A percentile compares a stretch with the other conserved stretches of the same genome.
Evolutionary conservation across 2,888 invertebrate species (phyloP).

Genomic region (Mactromeris polynyma): DNA sequence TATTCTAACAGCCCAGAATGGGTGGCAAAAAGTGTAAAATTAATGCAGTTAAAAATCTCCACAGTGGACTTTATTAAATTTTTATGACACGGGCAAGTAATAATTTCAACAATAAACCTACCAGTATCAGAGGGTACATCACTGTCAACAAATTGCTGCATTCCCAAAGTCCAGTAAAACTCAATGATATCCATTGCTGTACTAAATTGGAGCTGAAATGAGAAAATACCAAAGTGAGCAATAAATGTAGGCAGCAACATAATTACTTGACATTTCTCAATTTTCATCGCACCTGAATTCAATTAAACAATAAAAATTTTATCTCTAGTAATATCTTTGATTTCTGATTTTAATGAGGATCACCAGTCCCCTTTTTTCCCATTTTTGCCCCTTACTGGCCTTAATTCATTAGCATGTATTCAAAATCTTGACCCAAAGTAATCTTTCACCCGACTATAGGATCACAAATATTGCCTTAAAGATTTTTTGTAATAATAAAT

Average conservation of each 20-base stretch:
- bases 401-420: slow-evolving; percentile 5
- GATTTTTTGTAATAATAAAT: slow-evolving; percentile 38
- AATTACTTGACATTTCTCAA: not conserved
- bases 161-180: not conserved
- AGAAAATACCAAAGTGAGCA: not conserved
- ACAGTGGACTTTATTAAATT: slow-evolving; percentile 37
- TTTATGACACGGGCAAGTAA: slow-evolving; percentile 22
- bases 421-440: not conserved
- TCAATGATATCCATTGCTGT: not conserved
- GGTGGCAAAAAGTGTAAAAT: slow-evolving; percentile 44
- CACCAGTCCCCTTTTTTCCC: not conserved
- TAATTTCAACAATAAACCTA: slow-evolving; percentile 37
- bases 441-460: not conserved
- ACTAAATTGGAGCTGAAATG: not conserved
- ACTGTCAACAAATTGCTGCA: not conserved
- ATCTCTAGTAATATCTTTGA: not conserved
- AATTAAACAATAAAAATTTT: slow-evolving; percentile 32
- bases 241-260: not conserved
- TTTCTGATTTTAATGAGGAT: slow-evolving; percentile 20
- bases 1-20: slow-evolving; percentile 13
- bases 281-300: not conserved
- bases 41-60: slow-evolving; percentile 27
- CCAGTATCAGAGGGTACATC: not conserved
- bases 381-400: not conserved
- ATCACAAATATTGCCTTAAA: not conserved